Evolutionary conservation across 1,140 invertebrate species (phyloP).

Genomic region (Tetragonula clypearis): DNA sequence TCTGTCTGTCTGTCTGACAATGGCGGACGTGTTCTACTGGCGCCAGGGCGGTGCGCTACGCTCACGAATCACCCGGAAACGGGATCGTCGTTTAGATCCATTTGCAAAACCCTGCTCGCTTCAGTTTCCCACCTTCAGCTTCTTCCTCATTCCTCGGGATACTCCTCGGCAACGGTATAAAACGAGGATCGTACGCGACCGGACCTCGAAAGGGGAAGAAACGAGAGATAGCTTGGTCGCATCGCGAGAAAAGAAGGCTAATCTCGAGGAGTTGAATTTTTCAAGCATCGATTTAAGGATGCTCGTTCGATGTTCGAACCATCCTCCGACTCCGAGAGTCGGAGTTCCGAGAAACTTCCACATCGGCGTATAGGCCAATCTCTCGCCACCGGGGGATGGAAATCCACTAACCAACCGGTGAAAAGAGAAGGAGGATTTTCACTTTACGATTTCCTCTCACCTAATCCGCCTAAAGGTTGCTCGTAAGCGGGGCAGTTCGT

Average conservation of each 20-base stretch:
- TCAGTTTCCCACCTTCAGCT: slow-evolving; percentile 8
- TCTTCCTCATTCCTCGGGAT: background rate
- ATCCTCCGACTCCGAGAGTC: background rate
- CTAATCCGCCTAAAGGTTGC: slow-evolving; percentile 69
- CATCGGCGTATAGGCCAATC: background rate
- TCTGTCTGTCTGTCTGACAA: slow-evolving; percentile 1
- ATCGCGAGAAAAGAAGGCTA: background rate
- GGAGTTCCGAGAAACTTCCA: slow-evolving; percentile 6
- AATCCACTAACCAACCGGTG: background rate
- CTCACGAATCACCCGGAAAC: slow-evolving; percentile 3
- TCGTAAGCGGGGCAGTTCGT: slow-evolving; percentile 64
- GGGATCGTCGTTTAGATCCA: slow-evolving; percentile 30
- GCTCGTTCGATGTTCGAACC: slow-evolving; percentile 23
- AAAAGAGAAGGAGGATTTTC: slow-evolving; percentile 55
- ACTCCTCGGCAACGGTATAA: background rate
- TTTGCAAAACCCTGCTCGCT: slow-evolving; percentile 25
- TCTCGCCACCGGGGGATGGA: too few relatives aligned
- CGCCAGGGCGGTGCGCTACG: background rate
- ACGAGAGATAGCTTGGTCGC: background rate
- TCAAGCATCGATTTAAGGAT: slow-evolving; percentile 53
- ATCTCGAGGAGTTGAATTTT: slow-evolving; percentile 60
- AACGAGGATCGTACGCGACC: background rate
- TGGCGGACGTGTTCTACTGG: background rate
- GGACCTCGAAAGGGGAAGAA: background rate
- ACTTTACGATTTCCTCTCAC: slow-evolving; percentile 67